Percentiles rank a stretch among this genome's conserved stretches.
phyloP scores from a whole-genome alignment of 2,888 invertebrate species.

The Leptinotarsa juncta region DNA sequence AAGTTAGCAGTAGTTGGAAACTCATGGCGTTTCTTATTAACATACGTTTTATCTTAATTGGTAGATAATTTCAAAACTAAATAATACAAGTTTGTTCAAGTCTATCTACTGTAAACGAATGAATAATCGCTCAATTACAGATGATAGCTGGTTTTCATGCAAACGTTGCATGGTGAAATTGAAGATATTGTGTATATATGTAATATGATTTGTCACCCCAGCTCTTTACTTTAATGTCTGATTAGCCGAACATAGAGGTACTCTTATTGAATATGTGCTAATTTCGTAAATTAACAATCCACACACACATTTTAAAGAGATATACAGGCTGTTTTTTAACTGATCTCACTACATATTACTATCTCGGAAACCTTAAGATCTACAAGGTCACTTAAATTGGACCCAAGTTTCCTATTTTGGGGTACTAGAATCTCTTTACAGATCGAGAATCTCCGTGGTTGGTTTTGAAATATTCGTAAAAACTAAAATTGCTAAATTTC shows the following conservation, averaged over 20 bases:
- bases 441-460: too few relatives aligned
- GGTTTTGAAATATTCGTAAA: too few relatives aligned
- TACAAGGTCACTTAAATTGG: too few relatives aligned
- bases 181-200: not conserved
- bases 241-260: not conserved
- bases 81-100: slow-evolving; percentile 11
- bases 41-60: slow-evolving; percentile 10
- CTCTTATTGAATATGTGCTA: not conserved
- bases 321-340: too few relatives aligned
- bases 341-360: too few relatives aligned
- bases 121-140: slow-evolving; percentile 13
- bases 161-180: not conserved
- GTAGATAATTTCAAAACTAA: not conserved
- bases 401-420: too few relatives aligned
- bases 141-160: not conserved
- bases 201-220: not conserved
- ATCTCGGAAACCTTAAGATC: too few relatives aligned
- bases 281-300: not conserved
- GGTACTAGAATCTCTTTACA: too few relatives aligned
- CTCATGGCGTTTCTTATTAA: not conserved
- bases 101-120: slow-evolving; percentile 7
- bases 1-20: not conserved
- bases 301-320: too few relatives aligned
- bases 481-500: too few relatives aligned
- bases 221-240: not conserved